These are phyloP conservation scores for Drosophila fulvimacula DNA, from an alignment of 2,888 invertebrate species.

Conservation along the genomic window DNA sequence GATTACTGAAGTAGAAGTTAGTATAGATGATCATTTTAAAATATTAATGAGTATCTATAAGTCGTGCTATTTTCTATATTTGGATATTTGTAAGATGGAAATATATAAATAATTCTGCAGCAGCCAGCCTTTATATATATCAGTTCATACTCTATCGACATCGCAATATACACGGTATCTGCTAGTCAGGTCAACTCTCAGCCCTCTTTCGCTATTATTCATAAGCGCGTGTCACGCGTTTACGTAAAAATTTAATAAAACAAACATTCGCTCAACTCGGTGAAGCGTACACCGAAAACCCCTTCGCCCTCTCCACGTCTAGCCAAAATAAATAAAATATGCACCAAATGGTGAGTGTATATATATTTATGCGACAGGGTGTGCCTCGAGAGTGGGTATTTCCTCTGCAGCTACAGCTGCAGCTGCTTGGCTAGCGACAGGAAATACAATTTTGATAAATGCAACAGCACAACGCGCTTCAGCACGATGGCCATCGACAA, in stretches of 20 bases:
- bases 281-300: conserved; percentile 18
- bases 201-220: conserved; percentile 61
- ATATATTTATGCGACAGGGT: conserved; percentile 12
- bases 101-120: not conserved
- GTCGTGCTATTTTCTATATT: not conserved
- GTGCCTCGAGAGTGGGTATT: conserved; percentile 14
- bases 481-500: conserved; percentile 67
- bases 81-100: not conserved
- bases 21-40: no score
- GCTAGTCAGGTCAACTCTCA: not conserved
- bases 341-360: conserved; percentile 10
- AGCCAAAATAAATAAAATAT: conserved; percentile 41
- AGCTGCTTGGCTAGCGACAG: conserved; percentile 38
- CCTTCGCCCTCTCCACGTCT: not conserved
- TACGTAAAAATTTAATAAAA: conserved; percentile 79
- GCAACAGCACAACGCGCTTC: conserved; percentile 47
- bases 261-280: conserved; percentile 56
- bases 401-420: conserved; percentile 19
- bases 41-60: not conserved
- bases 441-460: conserved; percentile 75
- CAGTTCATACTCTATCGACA: not conserved
- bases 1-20: not conserved
- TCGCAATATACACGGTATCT: not conserved
- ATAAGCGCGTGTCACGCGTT: conserved; percentile 71
- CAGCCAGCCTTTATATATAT: not conserved